Evolutionary conservation across 2,797 vertebrate species (phyloP), one percentile per base, ranked within the genome.

Genomic region (Periparus ater): DNA sequence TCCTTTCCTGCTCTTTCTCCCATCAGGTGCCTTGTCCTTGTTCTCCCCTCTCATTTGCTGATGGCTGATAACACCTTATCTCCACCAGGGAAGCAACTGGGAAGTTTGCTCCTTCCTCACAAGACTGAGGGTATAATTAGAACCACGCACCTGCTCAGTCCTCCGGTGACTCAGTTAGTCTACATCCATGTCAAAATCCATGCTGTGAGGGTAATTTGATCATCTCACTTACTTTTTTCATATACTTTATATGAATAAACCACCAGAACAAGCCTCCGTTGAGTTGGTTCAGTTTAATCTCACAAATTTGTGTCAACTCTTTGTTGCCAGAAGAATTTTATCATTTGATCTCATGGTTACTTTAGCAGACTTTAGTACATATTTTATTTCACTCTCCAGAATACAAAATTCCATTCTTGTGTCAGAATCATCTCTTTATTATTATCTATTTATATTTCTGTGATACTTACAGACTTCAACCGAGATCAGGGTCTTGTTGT

Each of bases 121-220:
- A 95, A 96, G 89, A 72, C 91, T 89, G 79, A 93, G 94, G 91
- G 91, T 91, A 95, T 96, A 96, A 96, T 97, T 97, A 97, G 92
- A 96, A 79, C 90, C 89, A 94, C 3, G 83, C 96, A 97, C 96
- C 96, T 97, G 96, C 94, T 97, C 94, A 87, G 94, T 88, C 91
- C 96, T 95, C 96, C 42, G 0, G 92, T 96, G 96, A 89, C 93
- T 97, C 86, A 8, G 88, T 91, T 91, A 92, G 94, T 96, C 94
- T 96, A 94, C 90, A 97, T 91, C 91, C 95, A 85, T 91, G 92
- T 93, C 96, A 96, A 95, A 93, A 96, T 95, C 96, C 96, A 95
- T 95, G 90, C 95, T 95, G 96, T 91, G 95, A 96, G 96, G 93
- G 91, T 94, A 97, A 96, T 74, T 94, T 85, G 57, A 66, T 95